Conservation (phyloP, 1,140 invertebrate species). For the Drosophila nikananu region DNA sequence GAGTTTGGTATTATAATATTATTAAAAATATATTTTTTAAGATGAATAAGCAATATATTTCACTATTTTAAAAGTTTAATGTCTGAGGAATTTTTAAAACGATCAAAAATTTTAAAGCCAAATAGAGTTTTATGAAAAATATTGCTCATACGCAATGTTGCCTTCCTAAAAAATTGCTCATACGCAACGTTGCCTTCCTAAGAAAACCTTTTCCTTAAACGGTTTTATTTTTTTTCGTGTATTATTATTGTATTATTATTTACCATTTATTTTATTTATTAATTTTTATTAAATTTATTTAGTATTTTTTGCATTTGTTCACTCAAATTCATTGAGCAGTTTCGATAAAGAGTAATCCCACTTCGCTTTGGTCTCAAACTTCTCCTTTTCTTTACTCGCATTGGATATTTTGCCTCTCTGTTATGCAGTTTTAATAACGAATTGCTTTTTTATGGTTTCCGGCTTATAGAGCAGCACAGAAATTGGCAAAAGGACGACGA, state of each 20-base stretch:
- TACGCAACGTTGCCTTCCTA: neutral
- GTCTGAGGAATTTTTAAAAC: neutral
- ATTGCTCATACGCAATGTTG: slow-evolving; percentile 13
- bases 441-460: slow-evolving; percentile 83
- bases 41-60: neutral
- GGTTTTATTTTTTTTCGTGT: neutral
- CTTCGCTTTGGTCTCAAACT: slow-evolving; percentile 11
- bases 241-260: neutral
- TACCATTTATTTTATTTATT: neutral
- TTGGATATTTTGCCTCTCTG: slow-evolving; percentile 45
- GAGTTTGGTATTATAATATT: neutral
- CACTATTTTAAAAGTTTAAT: neutral
- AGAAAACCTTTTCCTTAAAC: too few relatives aligned
- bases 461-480: slow-evolving; percentile 70
- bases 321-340: rapidly evolving
- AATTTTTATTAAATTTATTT: neutral
- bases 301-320: neutral
- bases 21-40: neutral
- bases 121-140: neutral
- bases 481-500: slow-evolving; percentile 70
- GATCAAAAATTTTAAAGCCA: neutral
- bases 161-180: neutral
- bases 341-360: neutral
- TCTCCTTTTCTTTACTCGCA: slow-evolving; percentile 27
- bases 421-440: slow-evolving; percentile 80